Evolutionary conservation across 2,797 vertebrate species (phyloP), one percentile per base, ranked within the genome.

Genomic region (Dendrocincla tyrannina): DNA sequence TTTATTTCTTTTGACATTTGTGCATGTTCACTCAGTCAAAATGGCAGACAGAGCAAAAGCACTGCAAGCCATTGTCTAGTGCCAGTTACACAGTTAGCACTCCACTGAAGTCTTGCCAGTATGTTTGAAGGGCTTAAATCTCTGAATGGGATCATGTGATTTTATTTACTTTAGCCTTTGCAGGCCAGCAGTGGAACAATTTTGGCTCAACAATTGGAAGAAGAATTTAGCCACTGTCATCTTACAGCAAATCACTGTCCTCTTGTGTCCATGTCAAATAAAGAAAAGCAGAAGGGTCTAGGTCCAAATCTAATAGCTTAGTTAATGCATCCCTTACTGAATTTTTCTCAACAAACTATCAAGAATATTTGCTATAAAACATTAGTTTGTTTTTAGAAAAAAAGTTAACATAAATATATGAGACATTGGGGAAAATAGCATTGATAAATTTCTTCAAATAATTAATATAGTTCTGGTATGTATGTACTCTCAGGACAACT

Each of bases 1-100:
- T 91, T 92, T 76, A 59, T 90, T 91, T 90, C 47, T 60, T 93
- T 79, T 91, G 64, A 70, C 32, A 35, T 87, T 59, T 74, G 52
- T 67, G 49, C 27, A 7, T 32, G 23, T 49, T 82, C 60, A 58
- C 6, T 85, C 72, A 58, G 58, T 14, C 1, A 11, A 89, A 85
- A 89, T n/a, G 41, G 30, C 64, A 91, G 88, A 39, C 19, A 68
- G 79, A 87, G 56, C 13, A 46, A 83, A 47, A 92, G 39, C 22
- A 49, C 55, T 72, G 58, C 41, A 85, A 77, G 52, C 10, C 32
- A 3, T 16, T 24, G 33, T 74, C 83, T 85, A 33, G 3, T 37
- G 28, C 55, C n/a, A 74, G 37, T 24, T 60, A 17, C 35, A 74
- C 35, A 87, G 47, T 30, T 70, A 47, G 4, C 2, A 15, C 27